Base-by-base conservation (phyloP, 2,888 invertebrate species). In the Ectobius pallidus region DNA sequence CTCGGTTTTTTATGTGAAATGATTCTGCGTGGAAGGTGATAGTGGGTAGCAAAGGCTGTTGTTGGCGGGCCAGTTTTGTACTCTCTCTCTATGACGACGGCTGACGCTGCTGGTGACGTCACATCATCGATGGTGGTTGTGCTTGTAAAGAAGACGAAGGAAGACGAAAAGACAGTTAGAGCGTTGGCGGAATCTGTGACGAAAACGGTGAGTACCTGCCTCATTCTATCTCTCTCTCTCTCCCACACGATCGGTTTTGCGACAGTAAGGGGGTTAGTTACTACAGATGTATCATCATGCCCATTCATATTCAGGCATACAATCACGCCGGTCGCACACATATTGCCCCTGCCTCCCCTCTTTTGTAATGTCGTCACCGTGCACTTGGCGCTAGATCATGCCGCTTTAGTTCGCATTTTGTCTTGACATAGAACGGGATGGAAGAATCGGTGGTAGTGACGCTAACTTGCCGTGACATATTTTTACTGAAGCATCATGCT, bases 181-280 rank as follows among this genome's bases (percentile, higher is more conserved):
- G 65, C 65, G 65, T 65, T 65, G 65, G 65, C 46, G 65, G 65
- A 65, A 27, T n/a, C 65, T n/a, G 65, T 65, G 65, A 65, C 65
- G 65, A 65, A 65, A 42, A 65, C 65, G 65, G 65, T 65, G 65
- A 65, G 65, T 65, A 65, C 42, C 30, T 3, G 58, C 1, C n/a
- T 58, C 3, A 1, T 27, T 55, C 20, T 55, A 22, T 27, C 55
- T 27, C 14, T 27, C 55, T 55, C 14, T 27, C 55, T 55, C 30
- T 55, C 55, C 55, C 55, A 55, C 55, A 22, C 25, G 20, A 7
- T 25, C n/a, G n/a, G 18, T 44, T 44, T 46, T 18, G 46, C 46
- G 46, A n/a, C 18, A n/a, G 18, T 11, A 7, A 30, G 32, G 18
- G 58, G 30, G 58, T 58, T 58, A 30, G 58, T 30, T 30, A 52